Percentiles rank a stretch among this genome's conserved stretches.
These are phyloP conservation scores for Oedothorax gibbosus DNA, from an alignment of 1,140 invertebrate genomes.

Conservation along the genomic window DNA sequence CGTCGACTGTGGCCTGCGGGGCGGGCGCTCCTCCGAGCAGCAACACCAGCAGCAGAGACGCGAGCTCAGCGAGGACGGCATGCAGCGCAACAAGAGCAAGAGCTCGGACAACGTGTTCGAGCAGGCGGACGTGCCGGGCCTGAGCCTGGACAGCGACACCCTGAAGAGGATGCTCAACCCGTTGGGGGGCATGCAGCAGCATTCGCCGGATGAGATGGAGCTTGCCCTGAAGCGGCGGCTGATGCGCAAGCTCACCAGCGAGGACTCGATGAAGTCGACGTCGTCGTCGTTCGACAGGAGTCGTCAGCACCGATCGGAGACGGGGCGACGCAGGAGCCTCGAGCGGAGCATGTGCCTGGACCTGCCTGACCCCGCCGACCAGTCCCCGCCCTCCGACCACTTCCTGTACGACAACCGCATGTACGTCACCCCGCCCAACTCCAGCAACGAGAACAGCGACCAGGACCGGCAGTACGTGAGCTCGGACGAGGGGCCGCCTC, in stretches of 20 bases:
- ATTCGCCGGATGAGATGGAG: conserved; percentile 83
- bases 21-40: background rate
- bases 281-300: conserved; percentile 13
- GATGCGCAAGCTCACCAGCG: conserved; percentile 45
- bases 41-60: background rate
- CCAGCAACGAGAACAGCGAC: conserved; percentile 63
- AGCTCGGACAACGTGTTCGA: conserved; percentile 87
- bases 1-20: conserved; percentile 57
- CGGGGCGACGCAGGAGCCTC: conserved; percentile 62
- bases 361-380: conserved; percentile 70
- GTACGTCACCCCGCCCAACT: conserved; percentile 71
- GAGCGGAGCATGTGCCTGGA: conserved; percentile 81
- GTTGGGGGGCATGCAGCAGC: conserved; percentile 73
- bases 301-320: conserved; percentile 58
- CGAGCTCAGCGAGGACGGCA: background rate
- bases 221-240: conserved; percentile 73
- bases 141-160: conserved; percentile 81
- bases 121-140: conserved; percentile 68
- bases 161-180: conserved; percentile 94
- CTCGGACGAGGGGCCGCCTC: conserved; percentile 59
- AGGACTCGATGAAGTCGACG: conserved; percentile 25
- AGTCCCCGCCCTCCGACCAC: conserved; percentile 62
- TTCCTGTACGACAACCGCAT: conserved; percentile 82
- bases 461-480: conserved; percentile 50
- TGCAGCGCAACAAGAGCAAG: conserved; percentile 70